phyloP scores from a whole-genome alignment of 2,113 vertebrate genomes.

The Eulemur rufifrons region DNA sequence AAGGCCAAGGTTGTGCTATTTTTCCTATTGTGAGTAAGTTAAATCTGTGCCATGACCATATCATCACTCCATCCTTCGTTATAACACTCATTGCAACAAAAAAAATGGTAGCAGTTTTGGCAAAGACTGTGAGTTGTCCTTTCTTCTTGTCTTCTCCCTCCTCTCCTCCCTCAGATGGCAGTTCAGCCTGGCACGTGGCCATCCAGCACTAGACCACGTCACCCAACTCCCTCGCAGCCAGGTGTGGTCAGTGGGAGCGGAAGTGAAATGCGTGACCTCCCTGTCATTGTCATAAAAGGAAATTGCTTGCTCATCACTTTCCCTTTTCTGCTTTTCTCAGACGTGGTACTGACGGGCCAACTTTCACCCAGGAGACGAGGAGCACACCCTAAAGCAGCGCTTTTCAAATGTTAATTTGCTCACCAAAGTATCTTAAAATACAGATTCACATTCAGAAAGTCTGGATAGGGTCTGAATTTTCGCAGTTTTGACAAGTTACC shows the following conservation, averaged over 20 bases:
- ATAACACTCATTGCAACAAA: not conserved
- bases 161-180: not conserved
- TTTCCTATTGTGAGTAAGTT: not conserved
- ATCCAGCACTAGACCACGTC: not conserved
- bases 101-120: not conserved
- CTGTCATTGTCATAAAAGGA: not conserved
- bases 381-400: not conserved
- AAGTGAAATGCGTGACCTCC: too few species aligned
- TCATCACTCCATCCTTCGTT: not conserved
- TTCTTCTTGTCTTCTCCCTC: not conserved
- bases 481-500: not conserved
- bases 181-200: accelerated
- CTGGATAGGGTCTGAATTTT: not conserved
- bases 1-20: not conserved
- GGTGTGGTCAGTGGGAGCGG: not conserved
- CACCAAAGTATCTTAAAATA: not conserved
- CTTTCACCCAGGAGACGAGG: not conserved
- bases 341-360: not conserved
- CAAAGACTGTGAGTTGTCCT: not conserved
- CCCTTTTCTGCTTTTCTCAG: not conserved
- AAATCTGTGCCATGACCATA: not conserved
- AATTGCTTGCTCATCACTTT: not conserved
- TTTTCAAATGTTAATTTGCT: not conserved
- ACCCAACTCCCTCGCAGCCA: not conserved
- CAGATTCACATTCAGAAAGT: not conserved